Evolutionary conservation across 2,888 invertebrate species (phyloP).

Genomic region (Leptopilina myrica): DNA sequence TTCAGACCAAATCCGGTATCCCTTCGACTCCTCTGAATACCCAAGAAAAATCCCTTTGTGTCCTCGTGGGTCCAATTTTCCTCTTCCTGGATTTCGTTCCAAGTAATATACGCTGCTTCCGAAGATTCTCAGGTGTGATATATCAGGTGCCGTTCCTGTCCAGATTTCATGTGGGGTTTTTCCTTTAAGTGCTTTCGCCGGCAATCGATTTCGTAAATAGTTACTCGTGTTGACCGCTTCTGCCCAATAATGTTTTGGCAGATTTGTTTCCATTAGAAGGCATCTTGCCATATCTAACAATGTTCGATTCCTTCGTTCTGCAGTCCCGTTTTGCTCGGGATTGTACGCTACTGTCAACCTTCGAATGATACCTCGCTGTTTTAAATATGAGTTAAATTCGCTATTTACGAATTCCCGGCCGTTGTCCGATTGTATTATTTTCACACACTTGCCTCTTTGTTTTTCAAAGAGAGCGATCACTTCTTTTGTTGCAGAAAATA

Average conservation of each 20-base stretch:
- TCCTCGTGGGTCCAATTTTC: constrained; percentile 42
- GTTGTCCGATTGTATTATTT: no score
- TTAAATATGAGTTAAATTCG: constrained; percentile 37
- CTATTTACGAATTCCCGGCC: constrained; percentile 13
- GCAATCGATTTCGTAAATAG: constrained; percentile 39
- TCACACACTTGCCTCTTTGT: no score
- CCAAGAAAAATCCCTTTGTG: background rate
- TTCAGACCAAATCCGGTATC: constrained; percentile 42
- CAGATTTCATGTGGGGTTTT: constrained; percentile 42
- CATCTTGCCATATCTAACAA: constrained; percentile 27
- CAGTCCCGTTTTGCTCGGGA: constrained; percentile 34
- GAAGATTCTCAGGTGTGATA: no score
- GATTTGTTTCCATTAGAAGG: constrained; percentile 12
- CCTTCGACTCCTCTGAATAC: constrained; percentile 28
- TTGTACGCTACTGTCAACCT: constrained; percentile 21
- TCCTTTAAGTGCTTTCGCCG: constrained; percentile 36
- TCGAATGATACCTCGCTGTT: constrained; percentile 30
- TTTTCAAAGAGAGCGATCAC: no score
- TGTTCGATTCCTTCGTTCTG: constrained; percentile 40
- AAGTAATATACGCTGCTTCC: no score
- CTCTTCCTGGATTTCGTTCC: constrained; percentile 39
- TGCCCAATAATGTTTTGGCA: constrained; percentile 38
- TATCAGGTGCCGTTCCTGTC: constrained; percentile 24
- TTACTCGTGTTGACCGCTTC: constrained; percentile 43
- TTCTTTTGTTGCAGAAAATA: no score